Conservation (phyloP, 2,888 invertebrate genomes). For the Hydrotaea diabolus region DNA sequence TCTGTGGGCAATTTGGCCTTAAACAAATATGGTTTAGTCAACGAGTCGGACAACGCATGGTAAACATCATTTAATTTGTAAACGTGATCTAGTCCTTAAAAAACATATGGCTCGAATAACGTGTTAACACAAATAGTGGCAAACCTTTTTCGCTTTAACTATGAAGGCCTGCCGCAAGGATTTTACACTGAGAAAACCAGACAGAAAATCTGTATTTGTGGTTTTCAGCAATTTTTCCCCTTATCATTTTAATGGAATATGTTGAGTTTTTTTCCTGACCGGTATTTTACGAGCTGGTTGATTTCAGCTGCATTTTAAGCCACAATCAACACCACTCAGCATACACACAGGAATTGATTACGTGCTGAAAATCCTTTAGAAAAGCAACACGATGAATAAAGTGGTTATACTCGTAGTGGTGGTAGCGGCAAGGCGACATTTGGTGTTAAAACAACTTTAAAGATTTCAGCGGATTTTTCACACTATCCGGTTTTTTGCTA, state of each 20-base stretch:
- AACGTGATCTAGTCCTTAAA: conserved; percentile 9
- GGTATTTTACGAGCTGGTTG: background rate
- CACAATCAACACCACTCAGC: background rate
- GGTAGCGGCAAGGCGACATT: background rate
- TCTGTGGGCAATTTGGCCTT: background rate
- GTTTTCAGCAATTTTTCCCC: background rate
- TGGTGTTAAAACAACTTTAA: background rate
- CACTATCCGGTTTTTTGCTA: conserved; percentile 7
- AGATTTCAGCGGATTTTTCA: background rate
- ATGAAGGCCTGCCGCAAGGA: background rate
- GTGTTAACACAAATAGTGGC: background rate
- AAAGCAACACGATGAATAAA: background rate
- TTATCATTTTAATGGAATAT: conserved; percentile 15
- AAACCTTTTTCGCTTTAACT: background rate
- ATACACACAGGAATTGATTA: conserved; percentile 21
- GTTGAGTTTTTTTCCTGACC: background rate
- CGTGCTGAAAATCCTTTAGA: conserved; percentile 23
- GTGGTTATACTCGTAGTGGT: background rate
- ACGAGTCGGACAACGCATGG: background rate
- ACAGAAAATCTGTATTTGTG: conserved; percentile 9
- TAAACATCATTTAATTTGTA: conserved; percentile 31
- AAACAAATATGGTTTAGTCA: conserved; percentile 5
- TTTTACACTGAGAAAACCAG: background rate
- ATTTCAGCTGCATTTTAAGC: conserved; percentile 9
- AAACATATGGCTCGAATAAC: background rate